Percentiles rank a stretch among this genome's conserved stretches.
phyloP scores from a whole-genome alignment of 2,888 invertebrate species.

The Andrena flavipes region DNA sequence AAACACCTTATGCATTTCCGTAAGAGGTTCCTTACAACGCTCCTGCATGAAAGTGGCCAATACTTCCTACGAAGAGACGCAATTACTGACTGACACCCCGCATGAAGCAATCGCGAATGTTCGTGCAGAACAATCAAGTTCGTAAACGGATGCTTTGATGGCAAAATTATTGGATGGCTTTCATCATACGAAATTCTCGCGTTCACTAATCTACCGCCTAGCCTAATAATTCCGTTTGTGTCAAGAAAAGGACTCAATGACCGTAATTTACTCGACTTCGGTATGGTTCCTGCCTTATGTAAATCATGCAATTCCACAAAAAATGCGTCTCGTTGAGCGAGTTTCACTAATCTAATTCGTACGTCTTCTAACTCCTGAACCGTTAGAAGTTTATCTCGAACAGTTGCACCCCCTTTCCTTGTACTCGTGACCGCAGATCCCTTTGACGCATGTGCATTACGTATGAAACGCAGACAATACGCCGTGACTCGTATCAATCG shows the following conservation, averaged over 20 bases:
- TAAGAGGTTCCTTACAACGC: background rate
- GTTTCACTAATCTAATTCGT: background rate
- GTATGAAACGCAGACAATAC: background rate
- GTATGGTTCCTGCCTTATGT: background rate
- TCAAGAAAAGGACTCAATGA: background rate
- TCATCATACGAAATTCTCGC: background rate
- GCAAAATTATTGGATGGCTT: slow-evolving; percentile 12
- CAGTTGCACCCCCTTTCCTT: too few relatives aligned
- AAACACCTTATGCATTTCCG: slow-evolving; percentile 21
- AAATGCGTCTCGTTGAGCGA: background rate
- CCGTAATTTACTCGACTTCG: background rate
- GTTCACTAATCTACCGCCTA: background rate
- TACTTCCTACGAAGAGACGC: slow-evolving; percentile 6
- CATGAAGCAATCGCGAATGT: background rate
- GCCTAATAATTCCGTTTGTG: background rate
- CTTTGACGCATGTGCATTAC: rapidly evolving
- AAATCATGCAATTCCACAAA: background rate
- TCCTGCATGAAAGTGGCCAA: slow-evolving; percentile 22
- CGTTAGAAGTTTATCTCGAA: background rate
- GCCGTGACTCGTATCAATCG: background rate
- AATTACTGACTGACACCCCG: background rate
- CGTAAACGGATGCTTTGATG: background rate
- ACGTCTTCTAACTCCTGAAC: background rate
- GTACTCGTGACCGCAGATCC: too few relatives aligned
- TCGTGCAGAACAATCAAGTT: background rate